phyloP scores from a whole-genome alignment of 2,113 vertebrate species.

The Gymnarchus niloticus region DNA sequence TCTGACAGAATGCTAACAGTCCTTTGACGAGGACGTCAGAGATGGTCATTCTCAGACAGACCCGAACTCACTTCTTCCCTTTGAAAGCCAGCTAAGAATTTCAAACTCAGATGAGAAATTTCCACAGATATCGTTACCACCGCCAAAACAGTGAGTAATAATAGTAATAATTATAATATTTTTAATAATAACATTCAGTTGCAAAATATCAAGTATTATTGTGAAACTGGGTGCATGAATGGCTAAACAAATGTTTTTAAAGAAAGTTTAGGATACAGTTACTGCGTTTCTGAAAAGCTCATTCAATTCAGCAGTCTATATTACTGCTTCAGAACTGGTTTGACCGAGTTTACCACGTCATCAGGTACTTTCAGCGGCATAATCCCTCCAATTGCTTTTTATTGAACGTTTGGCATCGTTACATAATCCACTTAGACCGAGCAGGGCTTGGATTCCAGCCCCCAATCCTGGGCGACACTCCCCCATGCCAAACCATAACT shows the following conservation, averaged over 20 bases:
- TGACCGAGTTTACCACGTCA: too few species aligned
- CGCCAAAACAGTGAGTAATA: too few species aligned
- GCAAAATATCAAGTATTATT: too few species aligned
- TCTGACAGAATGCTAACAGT: conserved; percentile 27
- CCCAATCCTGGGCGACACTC: too few species aligned
- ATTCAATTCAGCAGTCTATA: neutral
- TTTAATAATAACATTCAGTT: neutral
- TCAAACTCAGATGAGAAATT: neutral
- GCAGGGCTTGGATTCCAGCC: too few species aligned
- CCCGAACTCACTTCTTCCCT: neutral
- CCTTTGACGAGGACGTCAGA: conserved; percentile 13
- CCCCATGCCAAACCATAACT: too few species aligned
- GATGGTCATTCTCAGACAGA: conserved; percentile 20
- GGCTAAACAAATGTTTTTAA: too few species aligned
- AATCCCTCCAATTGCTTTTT: neutral
- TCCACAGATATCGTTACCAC: neutral
- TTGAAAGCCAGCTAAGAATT: neutral
- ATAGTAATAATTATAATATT: neutral
- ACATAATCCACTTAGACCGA: too few species aligned
- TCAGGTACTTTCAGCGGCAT: too few species aligned
- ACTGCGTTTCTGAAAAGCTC: neutral
- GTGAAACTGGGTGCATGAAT: too few species aligned
- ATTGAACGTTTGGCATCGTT: neutral
- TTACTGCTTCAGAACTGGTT: neutral
- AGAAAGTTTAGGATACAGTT: neutral